Base-by-base conservation (phyloP, 2,797 vertebrate genomes). In the Podargus strigoides region DNA sequence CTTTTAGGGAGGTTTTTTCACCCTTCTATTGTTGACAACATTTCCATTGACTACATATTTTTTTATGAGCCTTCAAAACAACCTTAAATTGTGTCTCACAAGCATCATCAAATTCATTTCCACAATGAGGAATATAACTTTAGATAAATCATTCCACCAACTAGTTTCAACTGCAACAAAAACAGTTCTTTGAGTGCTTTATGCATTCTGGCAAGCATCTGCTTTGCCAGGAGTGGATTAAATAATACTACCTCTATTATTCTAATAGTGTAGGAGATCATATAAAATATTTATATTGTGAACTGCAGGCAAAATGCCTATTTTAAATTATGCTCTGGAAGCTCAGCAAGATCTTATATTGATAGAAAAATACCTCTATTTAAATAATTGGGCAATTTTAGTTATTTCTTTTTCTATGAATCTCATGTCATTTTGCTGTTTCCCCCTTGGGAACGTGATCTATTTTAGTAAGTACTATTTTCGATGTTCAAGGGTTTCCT, bases 271-370 rank as follows among this genome's bases (percentile, higher is more conserved):
- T 60, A 16, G 42, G 37, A 87, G 77, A 93, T 79, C 59, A 77
- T 94, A 94, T 96, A 88, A 97, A 97, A 96, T 96, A 96, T 97
- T 96, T 95, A 96, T 94, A 86, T 59, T 0, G 5, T 88, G 92
- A 96, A 95, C 92, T 91, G 52, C 91, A 92, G 77, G 77, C 74
- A 96, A 96, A 96, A 94, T 90, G 70, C 67, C 44, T 95, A 41
- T 67, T 88, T 50, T 94, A 89, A 94, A 92, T 94, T 82, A 94
- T 70, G 62, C 49, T 90, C 20, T 7, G 6, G 76, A 92, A 95
- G 44, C 82, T 93, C 89, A 95, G 92, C 32, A 86, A 94, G 95
- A 91, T 90, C 52, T 80, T 76, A 69, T 70, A 85, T 79, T 96
- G 94, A 95, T 86, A 93, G 85, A 91, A 95, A 95, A 96, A 95